phyloP scores from a whole-genome alignment of 2,797 vertebrate genomes.

The Pachyuromys duprasi region DNA sequence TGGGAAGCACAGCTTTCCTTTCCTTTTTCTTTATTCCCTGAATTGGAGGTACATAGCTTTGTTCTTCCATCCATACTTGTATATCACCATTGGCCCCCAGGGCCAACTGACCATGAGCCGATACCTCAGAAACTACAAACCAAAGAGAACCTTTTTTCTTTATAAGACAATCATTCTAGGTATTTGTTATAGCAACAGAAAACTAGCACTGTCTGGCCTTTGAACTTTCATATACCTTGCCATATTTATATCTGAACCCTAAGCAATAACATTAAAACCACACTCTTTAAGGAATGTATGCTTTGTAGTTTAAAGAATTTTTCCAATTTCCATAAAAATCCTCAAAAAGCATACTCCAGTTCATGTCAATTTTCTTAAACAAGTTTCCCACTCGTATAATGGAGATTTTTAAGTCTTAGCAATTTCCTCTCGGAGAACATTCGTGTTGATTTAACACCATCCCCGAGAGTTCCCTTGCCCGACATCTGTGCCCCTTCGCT shows the following conservation, averaged over 20 bases:
- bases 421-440: constrained; percentile 14
- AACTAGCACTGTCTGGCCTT: background rate
- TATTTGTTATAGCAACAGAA: background rate
- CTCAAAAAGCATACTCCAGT: background rate
- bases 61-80: background rate
- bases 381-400: background rate
- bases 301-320: background rate
- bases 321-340: background rate
- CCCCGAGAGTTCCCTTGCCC: background rate
- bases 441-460: background rate
- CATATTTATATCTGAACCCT: background rate
- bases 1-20: background rate
- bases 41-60: background rate
- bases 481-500: background rate
- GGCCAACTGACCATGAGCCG: background rate
- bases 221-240: background rate
- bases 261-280: background rate
- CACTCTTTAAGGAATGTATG: background rate
- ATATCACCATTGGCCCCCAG: too few species aligned
- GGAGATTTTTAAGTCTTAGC: background rate
- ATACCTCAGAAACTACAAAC: background rate
- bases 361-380: background rate
- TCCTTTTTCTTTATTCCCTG: background rate
- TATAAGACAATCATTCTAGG: background rate
- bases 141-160: background rate